Evolutionary conservation across 2,888 invertebrate species (phyloP).

Genomic region (Diarsia rubi): DNA sequence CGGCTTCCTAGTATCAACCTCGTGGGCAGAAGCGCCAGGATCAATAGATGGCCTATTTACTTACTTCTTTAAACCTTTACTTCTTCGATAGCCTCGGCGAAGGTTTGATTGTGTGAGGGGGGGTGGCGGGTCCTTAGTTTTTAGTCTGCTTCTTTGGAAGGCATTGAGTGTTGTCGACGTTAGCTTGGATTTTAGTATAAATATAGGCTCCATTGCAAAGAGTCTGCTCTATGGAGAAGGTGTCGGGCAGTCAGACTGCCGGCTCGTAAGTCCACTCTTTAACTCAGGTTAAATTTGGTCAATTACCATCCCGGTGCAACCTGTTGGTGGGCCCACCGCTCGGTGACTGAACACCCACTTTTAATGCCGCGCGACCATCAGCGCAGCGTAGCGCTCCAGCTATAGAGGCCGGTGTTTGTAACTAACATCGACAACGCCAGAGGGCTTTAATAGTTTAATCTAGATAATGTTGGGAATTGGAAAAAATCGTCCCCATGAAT

Average conservation of each 20-base stretch:
- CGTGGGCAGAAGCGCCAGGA: conserved; percentile 13
- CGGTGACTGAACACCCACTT: background rate
- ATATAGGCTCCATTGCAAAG: background rate
- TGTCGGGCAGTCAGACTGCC: background rate
- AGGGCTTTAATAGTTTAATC: conserved; percentile 6
- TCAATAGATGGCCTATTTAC: background rate
- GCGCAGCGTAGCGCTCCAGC: background rate
- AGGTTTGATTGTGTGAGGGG: conserved; percentile 43
- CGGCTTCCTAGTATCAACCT: conserved; percentile 16
- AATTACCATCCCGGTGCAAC: background rate
- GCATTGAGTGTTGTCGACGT: conserved; percentile 1
- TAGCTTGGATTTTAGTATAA: conserved; percentile 3
- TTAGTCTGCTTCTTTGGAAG: background rate
- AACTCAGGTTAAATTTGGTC: background rate
- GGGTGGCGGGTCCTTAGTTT: background rate
- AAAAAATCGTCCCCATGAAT: background rate
- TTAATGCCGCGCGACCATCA: background rate
- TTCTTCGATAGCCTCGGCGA: conserved; percentile 1
- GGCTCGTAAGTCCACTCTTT: background rate
- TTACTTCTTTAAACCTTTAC: background rate
- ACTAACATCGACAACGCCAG: conserved; percentile 18
- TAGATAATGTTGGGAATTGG: background rate
- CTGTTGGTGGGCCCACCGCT: background rate
- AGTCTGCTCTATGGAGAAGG: background rate
- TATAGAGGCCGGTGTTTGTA: background rate